Conservation (phyloP, 2,888 invertebrate species). For the Auanema freiburgensis region DNA sequence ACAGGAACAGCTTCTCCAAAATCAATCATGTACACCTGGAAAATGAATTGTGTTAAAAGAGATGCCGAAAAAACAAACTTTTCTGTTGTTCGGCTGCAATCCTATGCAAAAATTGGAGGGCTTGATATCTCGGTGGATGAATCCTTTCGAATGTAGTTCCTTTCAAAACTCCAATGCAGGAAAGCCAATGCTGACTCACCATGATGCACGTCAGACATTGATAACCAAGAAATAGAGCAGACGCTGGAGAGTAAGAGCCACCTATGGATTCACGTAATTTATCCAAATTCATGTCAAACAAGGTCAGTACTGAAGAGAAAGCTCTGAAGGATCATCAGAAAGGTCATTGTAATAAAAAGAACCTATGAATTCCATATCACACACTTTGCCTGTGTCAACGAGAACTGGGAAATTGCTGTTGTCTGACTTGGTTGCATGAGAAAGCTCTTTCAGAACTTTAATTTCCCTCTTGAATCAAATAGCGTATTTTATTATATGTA, state of each 20-base stretch:
- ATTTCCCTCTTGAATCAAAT: slow-evolving; percentile 3
- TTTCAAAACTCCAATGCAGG: neutral
- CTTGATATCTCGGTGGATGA: slow-evolving; percentile 18
- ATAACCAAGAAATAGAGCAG: neutral
- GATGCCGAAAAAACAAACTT: neutral
- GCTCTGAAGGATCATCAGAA: neutral
- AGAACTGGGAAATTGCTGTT: neutral
- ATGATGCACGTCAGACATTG: neutral
- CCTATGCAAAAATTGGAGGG: slow-evolving; percentile 18
- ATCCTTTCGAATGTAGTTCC: slow-evolving; percentile 15
- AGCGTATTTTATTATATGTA: neutral
- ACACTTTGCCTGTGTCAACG: slow-evolving; percentile 20
- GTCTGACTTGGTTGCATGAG: neutral
- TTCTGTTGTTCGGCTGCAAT: slow-evolving; percentile 1
- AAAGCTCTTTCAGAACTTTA: slow-evolving; percentile 5
- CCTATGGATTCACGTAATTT: neutral
- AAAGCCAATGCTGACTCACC: neutral
- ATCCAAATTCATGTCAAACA: slow-evolving; percentile 5
- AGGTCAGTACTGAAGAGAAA: neutral
- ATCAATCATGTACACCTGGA: slow-evolving; percentile 15
- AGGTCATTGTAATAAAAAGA: neutral
- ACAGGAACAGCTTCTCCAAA: slow-evolving; percentile 15
- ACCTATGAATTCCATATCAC: slow-evolving; percentile 9
- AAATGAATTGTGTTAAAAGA: neutral
- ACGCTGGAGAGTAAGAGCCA: neutral